These are phyloP conservation scores for Gadopsis marmoratus DNA, from an alignment of 2,797 vertebrate species.

Conservation along the genomic window DNA sequence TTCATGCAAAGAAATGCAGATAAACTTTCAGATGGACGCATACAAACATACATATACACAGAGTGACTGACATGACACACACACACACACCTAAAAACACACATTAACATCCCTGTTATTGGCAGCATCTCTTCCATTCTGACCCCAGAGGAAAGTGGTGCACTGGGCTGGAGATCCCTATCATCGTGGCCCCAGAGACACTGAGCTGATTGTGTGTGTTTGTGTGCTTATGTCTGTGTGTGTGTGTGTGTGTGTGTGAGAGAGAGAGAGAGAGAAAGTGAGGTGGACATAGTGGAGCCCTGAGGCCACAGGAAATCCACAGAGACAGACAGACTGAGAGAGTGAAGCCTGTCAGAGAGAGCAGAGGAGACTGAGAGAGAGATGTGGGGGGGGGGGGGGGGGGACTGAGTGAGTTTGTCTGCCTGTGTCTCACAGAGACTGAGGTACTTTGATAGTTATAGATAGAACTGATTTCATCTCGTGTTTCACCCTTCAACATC, in stretches of 20 bases:
- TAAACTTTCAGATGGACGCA: constrained; percentile 52
- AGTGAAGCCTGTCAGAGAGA: constrained; percentile 81
- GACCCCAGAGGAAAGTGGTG: constrained; percentile 80
- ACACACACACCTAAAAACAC: constrained; percentile 18
- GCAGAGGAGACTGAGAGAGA: constrained; percentile 47
- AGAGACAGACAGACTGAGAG: constrained; percentile 86
- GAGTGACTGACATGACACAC: constrained; percentile 24
- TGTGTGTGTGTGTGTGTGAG: constrained; percentile 25
- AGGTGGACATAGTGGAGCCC: constrained; percentile 72
- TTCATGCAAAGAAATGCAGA: constrained; percentile 44
- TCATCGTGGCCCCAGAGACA: constrained; percentile 77
- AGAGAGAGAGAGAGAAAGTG: neutral
- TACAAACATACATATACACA: constrained; percentile 5
- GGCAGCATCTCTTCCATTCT: constrained; percentile 78
- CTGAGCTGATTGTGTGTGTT: constrained; percentile 69
- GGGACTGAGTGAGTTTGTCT: constrained; percentile 36
- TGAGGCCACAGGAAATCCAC: constrained; percentile 86
- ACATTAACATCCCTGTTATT: constrained; percentile 62
- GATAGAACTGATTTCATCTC: constrained; percentile 17
- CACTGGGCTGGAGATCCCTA: constrained; percentile 81
- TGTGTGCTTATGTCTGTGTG: constrained; percentile 11
- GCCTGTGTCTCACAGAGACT: constrained; percentile 6
- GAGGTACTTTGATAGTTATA: neutral
- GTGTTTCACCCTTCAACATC: constrained; percentile 44
- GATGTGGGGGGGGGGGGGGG: constrained; percentile 31